phyloP scores from a whole-genome alignment of 2,797 vertebrate species.

The Hylomyscus alleni region DNA sequence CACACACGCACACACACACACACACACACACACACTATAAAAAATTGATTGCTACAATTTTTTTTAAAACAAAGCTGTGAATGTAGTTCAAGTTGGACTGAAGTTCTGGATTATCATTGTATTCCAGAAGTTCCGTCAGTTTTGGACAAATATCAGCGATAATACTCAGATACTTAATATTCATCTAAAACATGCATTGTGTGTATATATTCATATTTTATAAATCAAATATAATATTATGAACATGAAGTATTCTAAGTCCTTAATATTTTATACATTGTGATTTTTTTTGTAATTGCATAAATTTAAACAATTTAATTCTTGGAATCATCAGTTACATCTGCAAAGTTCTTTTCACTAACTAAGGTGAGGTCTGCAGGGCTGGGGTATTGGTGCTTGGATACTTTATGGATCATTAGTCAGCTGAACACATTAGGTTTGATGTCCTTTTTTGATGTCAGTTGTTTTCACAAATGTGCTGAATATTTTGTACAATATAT shows the following conservation, averaged over 20 bases:
- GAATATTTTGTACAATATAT: constrained; percentile 61
- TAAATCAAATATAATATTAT: constrained; percentile 55
- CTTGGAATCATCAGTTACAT: neutral
- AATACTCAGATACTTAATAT: constrained; percentile 44
- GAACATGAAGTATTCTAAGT: constrained; percentile 29
- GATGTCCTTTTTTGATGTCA: constrained; percentile 47
- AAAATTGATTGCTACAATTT: neutral
- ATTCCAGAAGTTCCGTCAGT: constrained; percentile 52
- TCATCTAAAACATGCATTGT: constrained; percentile 47
- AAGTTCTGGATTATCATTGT: constrained; percentile 37
- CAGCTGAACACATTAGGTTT: neutral
- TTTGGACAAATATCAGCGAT: constrained; percentile 49
- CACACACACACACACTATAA: neutral
- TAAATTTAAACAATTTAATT: constrained; percentile 48
- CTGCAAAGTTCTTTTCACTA: neutral
- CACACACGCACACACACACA: neutral
- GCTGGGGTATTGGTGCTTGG: neutral
- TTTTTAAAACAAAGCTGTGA: constrained; percentile 49
- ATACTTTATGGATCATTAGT: neutral
- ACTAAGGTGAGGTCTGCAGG: neutral
- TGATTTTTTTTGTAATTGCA: constrained; percentile 48
- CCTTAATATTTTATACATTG: constrained; percentile 51
- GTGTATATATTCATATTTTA: constrained; percentile 20
- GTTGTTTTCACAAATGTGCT: constrained; percentile 55
- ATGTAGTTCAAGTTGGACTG: constrained; percentile 56